Evolutionary conservation across 1,140 invertebrate genomes (phyloP).

Genomic region (Cotesia chilonis): DNA sequence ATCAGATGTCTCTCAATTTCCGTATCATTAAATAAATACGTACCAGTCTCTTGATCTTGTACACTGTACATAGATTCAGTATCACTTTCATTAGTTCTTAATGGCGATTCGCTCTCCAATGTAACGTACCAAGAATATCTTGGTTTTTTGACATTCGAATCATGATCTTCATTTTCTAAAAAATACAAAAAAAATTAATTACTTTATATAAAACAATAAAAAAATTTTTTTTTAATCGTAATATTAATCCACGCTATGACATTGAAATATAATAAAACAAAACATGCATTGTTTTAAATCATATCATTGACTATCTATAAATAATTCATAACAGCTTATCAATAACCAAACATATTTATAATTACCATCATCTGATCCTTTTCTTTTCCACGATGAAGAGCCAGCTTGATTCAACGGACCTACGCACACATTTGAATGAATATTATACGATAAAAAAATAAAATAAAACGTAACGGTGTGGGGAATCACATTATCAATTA

Average conservation of each 20-base stretch:
- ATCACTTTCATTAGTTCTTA: constrained; percentile 24
- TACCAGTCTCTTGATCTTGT: constrained; percentile 41
- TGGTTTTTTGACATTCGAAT: constrained; percentile 18
- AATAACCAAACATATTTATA: background rate
- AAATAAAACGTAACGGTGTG: background rate
- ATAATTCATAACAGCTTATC: background rate
- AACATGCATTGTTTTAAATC: background rate
- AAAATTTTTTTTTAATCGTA: too few species aligned
- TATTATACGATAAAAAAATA: background rate
- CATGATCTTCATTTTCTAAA: constrained; percentile 11
- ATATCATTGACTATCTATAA: background rate
- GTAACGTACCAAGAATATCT: constrained; percentile 35
- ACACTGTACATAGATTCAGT: constrained; percentile 41
- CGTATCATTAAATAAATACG: background rate
- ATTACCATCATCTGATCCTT: background rate
- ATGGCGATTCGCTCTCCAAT: constrained; percentile 38
- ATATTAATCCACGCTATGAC: too few species aligned
- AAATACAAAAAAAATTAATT: background rate
- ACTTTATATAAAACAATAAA: background rate
- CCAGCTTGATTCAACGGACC: background rate
- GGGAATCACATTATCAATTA: background rate
- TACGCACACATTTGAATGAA: constrained; percentile 2
- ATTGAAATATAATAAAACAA: too few species aligned
- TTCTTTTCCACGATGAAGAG: background rate
- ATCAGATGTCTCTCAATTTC: too few species aligned